A percentile compares a stretch with the other conserved stretches of the same genome.
Conservation (phyloP, 2,113 vertebrate genomes). For the Neoarius graeffei region DNA sequence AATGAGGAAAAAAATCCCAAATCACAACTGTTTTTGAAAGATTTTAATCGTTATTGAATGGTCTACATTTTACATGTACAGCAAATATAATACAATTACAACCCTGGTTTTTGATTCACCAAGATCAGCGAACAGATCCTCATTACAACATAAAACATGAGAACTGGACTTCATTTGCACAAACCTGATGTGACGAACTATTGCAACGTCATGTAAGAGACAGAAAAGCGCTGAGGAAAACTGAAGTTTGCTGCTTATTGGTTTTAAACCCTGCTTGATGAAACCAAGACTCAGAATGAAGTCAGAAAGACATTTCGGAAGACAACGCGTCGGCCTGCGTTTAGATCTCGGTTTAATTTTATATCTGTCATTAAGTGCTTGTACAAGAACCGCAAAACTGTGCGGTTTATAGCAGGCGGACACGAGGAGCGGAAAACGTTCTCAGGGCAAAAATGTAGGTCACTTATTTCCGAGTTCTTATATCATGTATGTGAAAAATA, state of each 20-base stretch:
- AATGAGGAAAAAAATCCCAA: background rate
- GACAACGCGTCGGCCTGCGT: conserved; percentile 1
- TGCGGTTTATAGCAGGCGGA: background rate
- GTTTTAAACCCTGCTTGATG: conserved; percentile 10
- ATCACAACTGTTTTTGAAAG: conserved; percentile 80
- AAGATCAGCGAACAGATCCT: conserved; percentile 91
- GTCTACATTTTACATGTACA: conserved; percentile 95
- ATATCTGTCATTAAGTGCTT: conserved; percentile 8
- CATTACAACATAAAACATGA: conserved; percentile 73
- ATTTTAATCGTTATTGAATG: conserved; percentile 98
- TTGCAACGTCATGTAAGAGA: conserved; percentile 45
- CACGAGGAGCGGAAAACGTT: background rate
- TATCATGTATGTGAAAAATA: conserved; percentile 11
- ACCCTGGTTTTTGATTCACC: conserved; percentile 97
- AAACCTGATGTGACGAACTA: conserved; percentile 74
- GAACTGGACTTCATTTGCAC: conserved; percentile 75
- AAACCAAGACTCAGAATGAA: background rate
- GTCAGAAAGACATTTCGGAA: conserved; percentile 15
- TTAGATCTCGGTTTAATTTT: background rate
- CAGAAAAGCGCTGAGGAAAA: conserved; percentile 61
- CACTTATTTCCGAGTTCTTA: background rate
- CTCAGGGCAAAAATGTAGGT: background rate
- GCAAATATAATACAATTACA: conserved; percentile 99
- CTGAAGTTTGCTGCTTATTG: background rate
- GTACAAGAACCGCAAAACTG: background rate